Conservation (phyloP, 2,888 invertebrate species). For the Julus scandinavius region DNA sequence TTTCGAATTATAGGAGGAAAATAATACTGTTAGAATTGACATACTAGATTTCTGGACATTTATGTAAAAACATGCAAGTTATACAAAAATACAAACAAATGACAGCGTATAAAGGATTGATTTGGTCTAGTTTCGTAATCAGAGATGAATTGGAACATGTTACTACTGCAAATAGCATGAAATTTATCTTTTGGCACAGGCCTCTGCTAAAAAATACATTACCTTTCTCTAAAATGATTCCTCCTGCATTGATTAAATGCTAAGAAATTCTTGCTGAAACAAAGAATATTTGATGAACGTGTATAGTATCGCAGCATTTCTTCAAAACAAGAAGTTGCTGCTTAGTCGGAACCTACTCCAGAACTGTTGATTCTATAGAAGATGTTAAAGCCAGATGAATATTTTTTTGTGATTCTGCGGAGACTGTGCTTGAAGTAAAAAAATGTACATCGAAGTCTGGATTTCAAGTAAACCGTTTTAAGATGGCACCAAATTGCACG, state of each 20-base stretch:
- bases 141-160: not conserved
- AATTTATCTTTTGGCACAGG: not conserved
- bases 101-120: conserved; percentile 1
- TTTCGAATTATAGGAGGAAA: not conserved
- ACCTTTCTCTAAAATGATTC: not conserved
- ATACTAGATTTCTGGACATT: conserved; percentile 24
- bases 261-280: not conserved
- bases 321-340: not conserved
- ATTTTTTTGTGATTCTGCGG: not conserved
- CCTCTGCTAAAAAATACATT: not conserved
- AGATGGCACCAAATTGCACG: not conserved
- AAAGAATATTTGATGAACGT: not conserved
- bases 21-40: conserved; percentile 39
- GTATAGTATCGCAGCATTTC: not conserved
- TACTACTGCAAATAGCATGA: not conserved
- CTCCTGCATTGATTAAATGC: not conserved
- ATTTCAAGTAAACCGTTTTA: too few species aligned
- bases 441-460: not conserved
- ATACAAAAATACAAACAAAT: conserved; percentile 35
- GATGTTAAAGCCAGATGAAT: not conserved
- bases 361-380: not conserved
- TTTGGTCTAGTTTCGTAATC: conserved; percentile 8
- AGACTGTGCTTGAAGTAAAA: not conserved
- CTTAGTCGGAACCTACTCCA: not conserved
- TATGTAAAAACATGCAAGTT: conserved; percentile 30